Evolutionary conservation across 2,113 vertebrate genomes (phyloP), one percentile per base, ranked within the genome.

Genomic region (Xiphias gladius): DNA sequence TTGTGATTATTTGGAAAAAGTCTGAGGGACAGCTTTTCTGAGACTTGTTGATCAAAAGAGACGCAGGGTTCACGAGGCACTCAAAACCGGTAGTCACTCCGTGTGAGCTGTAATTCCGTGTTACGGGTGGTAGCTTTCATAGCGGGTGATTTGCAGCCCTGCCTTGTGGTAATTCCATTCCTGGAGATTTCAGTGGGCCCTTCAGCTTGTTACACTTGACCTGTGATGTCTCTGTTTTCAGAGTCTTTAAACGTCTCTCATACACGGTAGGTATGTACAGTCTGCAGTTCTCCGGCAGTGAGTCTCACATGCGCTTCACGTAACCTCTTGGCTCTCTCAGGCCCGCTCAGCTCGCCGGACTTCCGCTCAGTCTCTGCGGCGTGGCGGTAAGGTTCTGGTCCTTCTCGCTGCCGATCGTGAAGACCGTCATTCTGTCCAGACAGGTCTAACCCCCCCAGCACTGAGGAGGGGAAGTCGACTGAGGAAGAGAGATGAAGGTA

Each of bases 401-500:
- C 37, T 71, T 79, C 17, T 76, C 76, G 67, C 32, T 28, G 9
- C 43, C 13, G 37, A 59, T 22, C 22, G 41, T 17, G 10, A 24
- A 62, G n/a, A 28, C 35, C 5, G 5, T 28, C 73, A 69, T 80
- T 59, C 35, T 76, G 46, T 64, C 62, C 30, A 26, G 50, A 24
- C 63, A 24, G 57, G 14, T 41, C 26, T 9, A 19, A 28, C 70
- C 35, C 41, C n/a, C 65, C 77, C 13, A 11, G 46, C 35, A 26
- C 12, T 48, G 59, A 76, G 24, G 63, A 58, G 1, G 57, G n/a
- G 39, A 50, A 64, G 73, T 71, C 58, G 55, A 26, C 62, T 39
- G 16, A 24, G 37, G 67, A 73, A 81, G 59, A 86, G 5, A 57
- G 10, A 79, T 22, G n/a, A 73, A 52, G 22, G 78, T n/a, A 87